Conservation (phyloP, 2,797 vertebrate species). For the Tamandua tetradactyla region DNA sequence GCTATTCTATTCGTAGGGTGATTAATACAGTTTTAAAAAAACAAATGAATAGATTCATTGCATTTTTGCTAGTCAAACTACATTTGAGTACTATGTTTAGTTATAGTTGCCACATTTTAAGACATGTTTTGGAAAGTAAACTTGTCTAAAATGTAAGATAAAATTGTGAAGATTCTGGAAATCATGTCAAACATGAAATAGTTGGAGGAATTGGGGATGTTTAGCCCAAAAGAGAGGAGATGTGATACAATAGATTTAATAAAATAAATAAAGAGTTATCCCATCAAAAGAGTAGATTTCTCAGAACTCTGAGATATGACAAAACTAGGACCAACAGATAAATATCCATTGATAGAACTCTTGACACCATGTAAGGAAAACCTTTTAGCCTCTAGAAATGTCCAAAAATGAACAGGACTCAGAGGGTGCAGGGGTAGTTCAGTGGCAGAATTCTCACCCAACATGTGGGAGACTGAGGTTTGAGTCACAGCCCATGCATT, state of each 20-base stretch:
- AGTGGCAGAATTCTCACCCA: no score
- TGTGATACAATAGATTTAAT: neutral
- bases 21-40: constrained; percentile 2
- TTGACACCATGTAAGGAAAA: neutral
- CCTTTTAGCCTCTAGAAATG: neutral
- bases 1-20: neutral
- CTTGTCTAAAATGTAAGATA: neutral
- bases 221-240: neutral
- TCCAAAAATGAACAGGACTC: neutral
- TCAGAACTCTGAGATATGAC: neutral
- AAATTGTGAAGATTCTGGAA: constrained; percentile 3
- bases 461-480: no score
- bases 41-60: neutral
- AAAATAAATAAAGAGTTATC: neutral
- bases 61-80: constrained; percentile 18
- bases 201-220: neutral
- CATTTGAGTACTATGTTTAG: neutral
- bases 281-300: neutral
- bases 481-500: no score
- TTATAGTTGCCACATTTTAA: neutral
- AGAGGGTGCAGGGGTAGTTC: no score
- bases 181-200: neutral
- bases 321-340: neutral
- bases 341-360: neutral
- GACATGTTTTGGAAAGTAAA: constrained; percentile 4